Evolutionary conservation across 2,797 vertebrate species (phyloP).

Genomic region (Chelon labrosus): DNA sequence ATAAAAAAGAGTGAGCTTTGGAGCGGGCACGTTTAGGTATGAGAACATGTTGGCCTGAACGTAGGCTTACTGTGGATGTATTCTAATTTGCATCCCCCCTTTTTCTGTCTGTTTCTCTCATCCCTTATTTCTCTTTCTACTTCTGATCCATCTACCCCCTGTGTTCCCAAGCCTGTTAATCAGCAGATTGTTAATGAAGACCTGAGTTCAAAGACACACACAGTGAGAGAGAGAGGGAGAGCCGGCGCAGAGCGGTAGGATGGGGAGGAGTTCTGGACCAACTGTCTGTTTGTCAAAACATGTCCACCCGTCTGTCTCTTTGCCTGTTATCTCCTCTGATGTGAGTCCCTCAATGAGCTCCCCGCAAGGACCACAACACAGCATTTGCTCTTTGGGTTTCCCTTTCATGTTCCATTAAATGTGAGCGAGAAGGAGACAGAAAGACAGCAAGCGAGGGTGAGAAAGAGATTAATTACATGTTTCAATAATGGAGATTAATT

Average conservation of each 20-base stretch:
- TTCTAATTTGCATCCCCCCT: constrained; percentile 34
- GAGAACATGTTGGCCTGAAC: constrained; percentile 27
- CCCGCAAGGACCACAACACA: constrained; percentile 75
- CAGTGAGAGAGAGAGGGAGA: constrained; percentile 43
- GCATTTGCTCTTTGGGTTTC: constrained; percentile 77
- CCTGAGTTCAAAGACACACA: constrained; percentile 81
- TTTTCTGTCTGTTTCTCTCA: constrained; percentile 48
- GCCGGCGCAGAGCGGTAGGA: constrained; percentile 64
- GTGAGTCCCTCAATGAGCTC: constrained; percentile 77
- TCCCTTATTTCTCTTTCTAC: constrained; percentile 45
- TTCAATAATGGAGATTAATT: constrained; percentile 83
- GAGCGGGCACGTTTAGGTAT: too few species aligned
- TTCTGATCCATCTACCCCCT: constrained; percentile 74
- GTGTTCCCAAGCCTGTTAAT: constrained; percentile 81
- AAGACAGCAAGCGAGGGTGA: constrained; percentile 71
- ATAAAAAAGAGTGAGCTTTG: too few species aligned
- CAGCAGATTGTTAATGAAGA: constrained; percentile 85
- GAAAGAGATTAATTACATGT: constrained; percentile 81
- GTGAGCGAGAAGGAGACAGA: constrained; percentile 66
- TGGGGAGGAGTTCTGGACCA: constrained; percentile 77
- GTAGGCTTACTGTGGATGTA: constrained; percentile 17
- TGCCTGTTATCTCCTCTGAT: constrained; percentile 78
- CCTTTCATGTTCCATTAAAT: constrained; percentile 83
- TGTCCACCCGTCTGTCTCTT: constrained; percentile 80
- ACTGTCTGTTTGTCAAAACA: constrained; percentile 83